Evolutionary conservation across 2,113 vertebrate genomes (phyloP).

Genomic region (Onychorhynchus coronatus): DNA sequence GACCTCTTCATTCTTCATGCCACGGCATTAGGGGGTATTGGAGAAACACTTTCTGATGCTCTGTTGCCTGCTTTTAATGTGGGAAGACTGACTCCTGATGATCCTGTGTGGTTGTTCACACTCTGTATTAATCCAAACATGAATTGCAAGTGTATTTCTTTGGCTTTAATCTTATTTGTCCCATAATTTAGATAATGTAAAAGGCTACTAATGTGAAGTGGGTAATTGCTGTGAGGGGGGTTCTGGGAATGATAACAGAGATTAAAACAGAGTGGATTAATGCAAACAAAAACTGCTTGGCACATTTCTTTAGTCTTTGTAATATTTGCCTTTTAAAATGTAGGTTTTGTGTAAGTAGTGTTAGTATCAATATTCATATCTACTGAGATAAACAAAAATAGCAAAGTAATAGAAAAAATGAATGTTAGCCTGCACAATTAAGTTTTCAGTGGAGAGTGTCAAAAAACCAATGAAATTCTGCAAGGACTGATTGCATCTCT

Average conservation of each 20-base stretch:
- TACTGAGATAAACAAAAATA: conserved; percentile 41
- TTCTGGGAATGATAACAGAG: not conserved
- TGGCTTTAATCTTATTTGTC: not conserved
- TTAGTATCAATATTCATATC: conserved; percentile 4
- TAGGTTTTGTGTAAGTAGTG: not conserved
- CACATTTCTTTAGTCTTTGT: not conserved
- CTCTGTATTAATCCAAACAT: not conserved
- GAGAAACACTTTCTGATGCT: not conserved
- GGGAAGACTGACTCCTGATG: not conserved
- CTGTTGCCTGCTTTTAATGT: not conserved
- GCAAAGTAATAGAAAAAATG: conserved; percentile 31
- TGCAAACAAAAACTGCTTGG: not conserved
- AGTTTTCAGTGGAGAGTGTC: conserved; percentile 39
- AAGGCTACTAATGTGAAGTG: not conserved
- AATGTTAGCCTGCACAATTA: conserved; percentile 20
- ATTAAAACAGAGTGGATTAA: not conserved
- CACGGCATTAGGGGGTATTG: fast-evolving
- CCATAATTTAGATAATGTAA: not conserved
- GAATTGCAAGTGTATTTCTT: not conserved
- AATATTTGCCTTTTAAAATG: conserved; percentile 9
- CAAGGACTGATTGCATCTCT: not conserved
- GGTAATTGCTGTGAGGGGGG: not conserved
- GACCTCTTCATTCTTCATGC: not conserved
- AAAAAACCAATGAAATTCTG: not conserved
- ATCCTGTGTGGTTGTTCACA: not conserved